Percentiles rank a stretch among this genome's conserved stretches.
These are phyloP conservation scores for Microcebus tavaratra DNA, from an alignment of 2,113 vertebrate genomes.

Conservation along the genomic window DNA sequence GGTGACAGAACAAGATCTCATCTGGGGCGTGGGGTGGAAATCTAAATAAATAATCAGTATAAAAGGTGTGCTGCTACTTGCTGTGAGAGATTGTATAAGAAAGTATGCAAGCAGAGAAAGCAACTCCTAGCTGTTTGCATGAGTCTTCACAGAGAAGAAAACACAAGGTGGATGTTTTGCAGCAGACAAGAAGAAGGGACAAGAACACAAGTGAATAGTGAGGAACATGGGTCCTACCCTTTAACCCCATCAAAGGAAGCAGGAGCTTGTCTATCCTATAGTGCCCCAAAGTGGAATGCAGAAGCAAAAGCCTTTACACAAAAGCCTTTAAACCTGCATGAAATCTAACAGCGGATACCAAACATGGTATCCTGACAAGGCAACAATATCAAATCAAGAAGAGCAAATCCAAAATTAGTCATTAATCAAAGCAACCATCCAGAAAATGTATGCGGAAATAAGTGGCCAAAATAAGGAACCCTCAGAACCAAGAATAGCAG, in stretches of 20 bases:
- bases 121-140: background rate
- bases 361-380: background rate
- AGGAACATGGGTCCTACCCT: background rate
- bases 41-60: background rate
- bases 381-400: background rate
- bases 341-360: background rate
- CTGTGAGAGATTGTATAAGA: background rate
- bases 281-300: background rate
- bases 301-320: background rate
- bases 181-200: background rate
- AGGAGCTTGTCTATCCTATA: background rate
- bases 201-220: background rate
- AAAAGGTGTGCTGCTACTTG: background rate
- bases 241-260: background rate
- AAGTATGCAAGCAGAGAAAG: background rate
- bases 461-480: background rate
- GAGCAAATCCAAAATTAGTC: background rate
- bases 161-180: background rate
- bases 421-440: background rate
- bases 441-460: background rate
- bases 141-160: background rate
- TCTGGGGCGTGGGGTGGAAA: no score
- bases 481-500: background rate
- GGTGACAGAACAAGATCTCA: no score
- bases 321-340: background rate